phyloP scores from a whole-genome alignment of 2,888 invertebrate genomes.

The Ormia ochracea region DNA sequence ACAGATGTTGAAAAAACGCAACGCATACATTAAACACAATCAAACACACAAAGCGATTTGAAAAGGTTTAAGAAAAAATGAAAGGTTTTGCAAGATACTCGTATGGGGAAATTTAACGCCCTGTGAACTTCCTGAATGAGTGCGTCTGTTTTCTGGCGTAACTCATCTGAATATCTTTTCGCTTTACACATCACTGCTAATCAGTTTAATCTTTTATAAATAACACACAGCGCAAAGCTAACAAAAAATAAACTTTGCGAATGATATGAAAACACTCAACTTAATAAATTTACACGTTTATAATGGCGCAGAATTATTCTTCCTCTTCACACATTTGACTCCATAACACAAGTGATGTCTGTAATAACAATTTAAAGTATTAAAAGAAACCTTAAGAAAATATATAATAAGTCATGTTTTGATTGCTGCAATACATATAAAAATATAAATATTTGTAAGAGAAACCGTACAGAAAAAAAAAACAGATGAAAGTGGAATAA shows the following conservation, averaged over 20 bases:
- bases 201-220: conserved; percentile 7
- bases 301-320: background rate
- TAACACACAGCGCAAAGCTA: background rate
- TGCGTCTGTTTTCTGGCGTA: background rate
- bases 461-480: conserved; percentile 6
- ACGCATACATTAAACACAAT: background rate
- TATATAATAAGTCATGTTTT: conserved; percentile 2
- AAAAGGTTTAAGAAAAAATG: background rate
- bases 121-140: background rate
- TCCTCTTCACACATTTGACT: background rate
- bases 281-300: background rate
- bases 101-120: background rate
- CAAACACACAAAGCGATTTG: background rate
- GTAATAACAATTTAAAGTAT: conserved; percentile 4
- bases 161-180: background rate
- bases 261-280: background rate
- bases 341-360: conserved; percentile 7
- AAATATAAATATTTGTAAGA: background rate
- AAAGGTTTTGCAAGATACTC: background rate
- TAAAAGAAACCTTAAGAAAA: conserved; percentile 27
- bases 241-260: background rate
- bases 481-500: no score
- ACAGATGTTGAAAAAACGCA: background rate
- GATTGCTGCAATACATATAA: background rate
- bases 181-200: background rate